Conservation (phyloP, 2,113 vertebrate species). For the Gnathonemus longibarbis region DNA sequence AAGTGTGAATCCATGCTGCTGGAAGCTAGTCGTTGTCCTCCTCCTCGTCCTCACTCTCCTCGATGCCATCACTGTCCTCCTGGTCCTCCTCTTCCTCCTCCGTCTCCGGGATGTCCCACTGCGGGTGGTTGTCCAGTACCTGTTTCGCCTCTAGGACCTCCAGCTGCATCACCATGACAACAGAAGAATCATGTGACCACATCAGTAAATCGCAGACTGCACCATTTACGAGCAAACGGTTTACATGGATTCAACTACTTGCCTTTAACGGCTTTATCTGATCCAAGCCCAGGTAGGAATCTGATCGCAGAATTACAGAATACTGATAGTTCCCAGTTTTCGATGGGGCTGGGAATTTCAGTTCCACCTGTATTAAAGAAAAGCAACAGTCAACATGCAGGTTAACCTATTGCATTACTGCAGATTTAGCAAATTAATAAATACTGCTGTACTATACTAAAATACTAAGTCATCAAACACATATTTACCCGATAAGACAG, state of each 20-base stretch:
- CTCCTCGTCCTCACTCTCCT: conserved; percentile 95
- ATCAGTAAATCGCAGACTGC: background rate
- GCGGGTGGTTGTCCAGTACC: conserved; percentile 92
- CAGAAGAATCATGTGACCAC: background rate
- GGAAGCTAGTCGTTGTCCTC: conserved; percentile 78
- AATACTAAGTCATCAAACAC: background rate
- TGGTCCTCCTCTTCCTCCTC: conserved; percentile 97
- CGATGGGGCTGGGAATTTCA: conserved; percentile 95
- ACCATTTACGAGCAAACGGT: background rate
- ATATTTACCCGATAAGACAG: background rate
- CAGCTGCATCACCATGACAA: conserved; percentile 59
- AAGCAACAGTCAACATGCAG: background rate
- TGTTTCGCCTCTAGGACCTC: conserved; percentile 98
- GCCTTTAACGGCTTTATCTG: conserved; percentile 95
- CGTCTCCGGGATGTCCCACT: conserved; percentile 90
- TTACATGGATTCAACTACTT: conserved; percentile 17
- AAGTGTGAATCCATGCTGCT: conserved; percentile 41
- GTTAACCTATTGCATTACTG: background rate
- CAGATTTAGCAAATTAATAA: background rate
- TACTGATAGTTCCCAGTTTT: conserved; percentile 98
- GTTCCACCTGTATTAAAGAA: conserved; percentile 72
- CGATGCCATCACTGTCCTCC: conserved; percentile 97
- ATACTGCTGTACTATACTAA: background rate
- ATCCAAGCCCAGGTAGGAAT: conserved; percentile 94
- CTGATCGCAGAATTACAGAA: conserved; percentile 89